Evolutionary conservation across 1,140 invertebrate species (phyloP).

Genomic region (Macrobrachium nipponense): DNA sequence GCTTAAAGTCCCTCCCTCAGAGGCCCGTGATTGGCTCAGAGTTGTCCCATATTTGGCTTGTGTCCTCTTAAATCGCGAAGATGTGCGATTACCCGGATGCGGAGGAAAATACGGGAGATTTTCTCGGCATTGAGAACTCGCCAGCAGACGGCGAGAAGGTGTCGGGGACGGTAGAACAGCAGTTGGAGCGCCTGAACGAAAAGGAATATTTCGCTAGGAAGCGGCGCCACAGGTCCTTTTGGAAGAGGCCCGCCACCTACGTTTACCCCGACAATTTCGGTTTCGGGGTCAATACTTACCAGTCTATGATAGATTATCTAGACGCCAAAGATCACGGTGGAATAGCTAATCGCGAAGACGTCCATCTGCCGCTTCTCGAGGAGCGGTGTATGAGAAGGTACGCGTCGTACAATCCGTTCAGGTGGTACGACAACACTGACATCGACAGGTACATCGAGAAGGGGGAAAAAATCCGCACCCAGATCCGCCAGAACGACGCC

Average conservation of each 20-base stretch:
- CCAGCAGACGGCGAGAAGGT: not conserved
- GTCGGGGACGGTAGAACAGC: conserved; percentile 20
- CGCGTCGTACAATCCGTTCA: conserved; percentile 65
- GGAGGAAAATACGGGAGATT: not conserved
- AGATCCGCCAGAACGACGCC: conserved; percentile 63
- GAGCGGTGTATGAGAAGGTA: conserved; percentile 76
- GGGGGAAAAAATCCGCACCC: conserved; percentile 60
- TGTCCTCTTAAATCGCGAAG: not conserved
- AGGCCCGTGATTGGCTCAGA: not conserved
- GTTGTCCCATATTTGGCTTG: conserved; percentile 4
- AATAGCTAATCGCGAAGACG: conserved; percentile 66
- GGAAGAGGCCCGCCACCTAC: conserved; percentile 73
- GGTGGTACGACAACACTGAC: conserved; percentile 59
- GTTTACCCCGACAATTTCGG: conserved; percentile 84
- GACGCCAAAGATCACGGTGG: conserved; percentile 72
- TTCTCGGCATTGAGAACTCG: not conserved
- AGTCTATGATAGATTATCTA: conserved; percentile 86
- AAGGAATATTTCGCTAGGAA: conserved; percentile 64
- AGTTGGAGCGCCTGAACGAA: conserved; percentile 46
- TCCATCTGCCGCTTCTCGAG: conserved; percentile 80
- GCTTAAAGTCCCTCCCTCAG: no score
- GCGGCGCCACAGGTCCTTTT: conserved; percentile 61
- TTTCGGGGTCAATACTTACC: conserved; percentile 83
- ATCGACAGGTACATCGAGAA: conserved; percentile 61
- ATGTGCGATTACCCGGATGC: not conserved